Evolutionary conservation across 1,140 invertebrate species (phyloP), one percentile per base, ranked within the genome.

Genomic region (Cyphomyrmex costatus): DNA sequence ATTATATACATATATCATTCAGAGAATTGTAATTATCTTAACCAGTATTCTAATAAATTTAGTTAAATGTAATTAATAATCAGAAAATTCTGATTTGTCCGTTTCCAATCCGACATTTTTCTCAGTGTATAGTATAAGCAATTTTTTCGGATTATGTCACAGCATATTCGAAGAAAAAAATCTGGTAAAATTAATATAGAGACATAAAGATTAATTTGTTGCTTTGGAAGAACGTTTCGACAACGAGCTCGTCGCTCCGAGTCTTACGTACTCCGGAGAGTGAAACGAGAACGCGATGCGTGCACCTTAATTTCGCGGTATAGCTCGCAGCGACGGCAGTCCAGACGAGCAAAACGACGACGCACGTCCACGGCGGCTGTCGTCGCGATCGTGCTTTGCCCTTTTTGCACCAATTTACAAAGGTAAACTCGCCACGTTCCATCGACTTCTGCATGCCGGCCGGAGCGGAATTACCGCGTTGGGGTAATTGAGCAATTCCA

Each of bases 401-500:
- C 66, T 86, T 91, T 89, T 89, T 91, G 77, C 65, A 66, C 84
- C 89, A 91, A 91, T 91, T 91, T 86, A 91, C 90, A 85, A 90
- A 91, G 85, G 89, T 89, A 89, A 91, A 85, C 87, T 85, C 87
- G 78, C 87, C 84, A 87, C 89, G 89, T 85, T 87, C 90, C 89
- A 87, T 84, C 73, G 87, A 36, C 87, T 73, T 86, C 56, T 71
- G 79, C 84, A 30, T 79, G 58, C 78, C 71, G 61, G 46, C 56
- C 77, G 21, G 19, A 77, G 80, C 5, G 85, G 78, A 74, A 89
- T 89, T 85, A 68, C 85, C 27, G 88, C 65, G 61, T 27, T 65
- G 56, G 36, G 86, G 78, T 92, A 91, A 93, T 92, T 92, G 91
- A 92, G 89, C 90, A 89, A 92, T 92, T 91, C 78, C 78, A 49